Evolutionary conservation across 2,113 vertebrate genomes (phyloP), one percentile per base, ranked within the genome.

Genomic region (Neolamprologus caudopunctatus): DNA sequence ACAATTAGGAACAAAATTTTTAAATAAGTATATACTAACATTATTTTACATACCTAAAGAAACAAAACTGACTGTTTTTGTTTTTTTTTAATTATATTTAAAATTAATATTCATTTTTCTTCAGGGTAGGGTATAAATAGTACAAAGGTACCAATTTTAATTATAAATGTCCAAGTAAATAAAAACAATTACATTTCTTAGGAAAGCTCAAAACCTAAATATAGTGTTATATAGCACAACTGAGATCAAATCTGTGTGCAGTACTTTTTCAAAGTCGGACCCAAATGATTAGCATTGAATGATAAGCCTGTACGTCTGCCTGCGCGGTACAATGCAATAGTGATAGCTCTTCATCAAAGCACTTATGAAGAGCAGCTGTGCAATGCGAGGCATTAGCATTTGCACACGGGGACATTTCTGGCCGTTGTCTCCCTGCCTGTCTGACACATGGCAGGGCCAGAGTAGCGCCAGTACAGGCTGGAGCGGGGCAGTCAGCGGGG

Each of bases 391-490:
- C 88, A 95, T 95, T 91, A 95, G 93, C 92, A 94, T 95, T 90
- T 89, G 91, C 90, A 92, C 93, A 86, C 80, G 85, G 88, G 91
- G 82, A 87, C 87, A 87, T 88, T 75, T 78, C 90, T 87, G 88
- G 90, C 85, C 68, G 85, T 88, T 91, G 93, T 93, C 89, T 87
- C 88, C 88, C 87, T 51, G 78, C 87, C 92, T 93, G 92, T 93
- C 90, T 95, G 96, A 96, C 94, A 92, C 89, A 31, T 89, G 92
- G 92, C 93, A 85, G 92, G 92, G 91, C 91, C 89, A 91, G 91
- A 91, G 90, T 80, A 86, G 89, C 81, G 51, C 68, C 88, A 81
- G 86, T 83, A n/a, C 78, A 83, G 63, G 85, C 93, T 84, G 91
- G 85, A 90, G 92, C 50, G 9, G 94, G 94, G 92, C 88, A 91